A percentile compares a stretch with the other conserved stretches of the same genome.
Evolutionary conservation across 2,888 invertebrate genomes (phyloP).

Genomic region (Drepanosiphum platanoidis): DNA sequence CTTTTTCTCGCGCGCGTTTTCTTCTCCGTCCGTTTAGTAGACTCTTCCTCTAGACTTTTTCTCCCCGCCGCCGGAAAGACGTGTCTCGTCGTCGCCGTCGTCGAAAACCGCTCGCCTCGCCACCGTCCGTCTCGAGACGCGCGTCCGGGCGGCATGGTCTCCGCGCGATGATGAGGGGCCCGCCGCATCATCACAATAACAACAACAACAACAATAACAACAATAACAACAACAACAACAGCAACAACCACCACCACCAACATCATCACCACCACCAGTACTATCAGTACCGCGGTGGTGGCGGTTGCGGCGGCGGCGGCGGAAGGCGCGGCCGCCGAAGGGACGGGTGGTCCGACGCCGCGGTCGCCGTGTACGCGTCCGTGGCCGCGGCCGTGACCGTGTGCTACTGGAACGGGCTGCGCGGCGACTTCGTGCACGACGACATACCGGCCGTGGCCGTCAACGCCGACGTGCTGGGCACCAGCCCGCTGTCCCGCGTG

Average conservation of each 20-base stretch:
- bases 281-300: not conserved
- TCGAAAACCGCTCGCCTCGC: too few relatives aligned
- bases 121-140: not conserved
- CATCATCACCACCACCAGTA: constrained; percentile 21
- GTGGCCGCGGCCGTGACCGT: constrained; percentile 70
- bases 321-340: not conserved
- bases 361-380: constrained; percentile 58
- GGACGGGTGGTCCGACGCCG: constrained; percentile 42
- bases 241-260: not conserved
- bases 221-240: not conserved
- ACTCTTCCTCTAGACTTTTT: not conserved
- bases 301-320: not conserved
- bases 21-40: not conserved
- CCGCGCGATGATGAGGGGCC: constrained; percentile 38
- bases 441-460: constrained; percentile 85
- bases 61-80: not conserved
- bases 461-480: constrained; percentile 82
- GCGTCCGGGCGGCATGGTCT: constrained; percentile 3
- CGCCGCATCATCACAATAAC: constrained; percentile 33
- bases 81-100: not conserved
- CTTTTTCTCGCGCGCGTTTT: not conserved
- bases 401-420: constrained; percentile 79
- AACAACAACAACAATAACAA: not conserved
- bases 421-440: constrained; percentile 88
- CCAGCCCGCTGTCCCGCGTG: constrained; percentile 73